A percentile compares a stretch with the other conserved stretches of the same genome.
These are phyloP conservation scores for Myathropa florea DNA, from an alignment of 2,888 invertebrate genomes.

Conservation along the genomic window DNA sequence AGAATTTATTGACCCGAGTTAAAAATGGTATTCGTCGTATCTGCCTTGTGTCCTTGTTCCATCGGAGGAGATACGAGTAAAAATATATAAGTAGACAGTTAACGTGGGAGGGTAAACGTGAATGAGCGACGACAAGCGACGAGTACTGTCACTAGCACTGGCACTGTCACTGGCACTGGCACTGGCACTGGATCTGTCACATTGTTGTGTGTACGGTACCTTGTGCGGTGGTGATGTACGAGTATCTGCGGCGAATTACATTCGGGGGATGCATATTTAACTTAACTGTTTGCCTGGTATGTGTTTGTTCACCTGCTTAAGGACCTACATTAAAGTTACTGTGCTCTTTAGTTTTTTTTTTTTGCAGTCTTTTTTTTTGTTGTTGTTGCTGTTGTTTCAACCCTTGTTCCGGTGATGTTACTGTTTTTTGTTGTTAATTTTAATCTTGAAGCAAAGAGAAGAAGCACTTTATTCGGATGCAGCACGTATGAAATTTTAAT, in stretches of 20 bases:
- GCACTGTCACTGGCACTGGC: background rate
- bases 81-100: background rate
- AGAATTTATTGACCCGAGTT: slow-evolving; percentile 70
- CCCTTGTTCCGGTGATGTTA: background rate
- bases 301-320: slow-evolving; percentile 70
- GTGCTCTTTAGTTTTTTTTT: slow-evolving; percentile 31
- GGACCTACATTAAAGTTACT: slow-evolving; percentile 29
- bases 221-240: slow-evolving; percentile 36
- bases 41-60: slow-evolving; percentile 62
- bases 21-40: slow-evolving; percentile 57
- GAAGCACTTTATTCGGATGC: slow-evolving; percentile 60
- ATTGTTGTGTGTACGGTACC: background rate
- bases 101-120: slow-evolving; percentile 34
- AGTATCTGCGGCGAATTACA: slow-evolving; percentile 63
- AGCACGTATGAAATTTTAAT: slow-evolving; percentile 69
- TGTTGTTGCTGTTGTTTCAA: slow-evolving; percentile 14
- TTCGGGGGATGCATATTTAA: slow-evolving; percentile 70
- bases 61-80: slow-evolving; percentile 54
- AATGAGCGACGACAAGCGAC: slow-evolving; percentile 52
- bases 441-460: background rate
- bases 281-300: slow-evolving; percentile 61
- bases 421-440: background rate
- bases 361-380: slow-evolving; percentile 25
- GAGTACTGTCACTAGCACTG: slow-evolving; percentile 26
- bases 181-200: slow-evolving; percentile 34